phyloP scores from a whole-genome alignment of 2,888 invertebrate genomes.

The Nemoura dubitans region DNA sequence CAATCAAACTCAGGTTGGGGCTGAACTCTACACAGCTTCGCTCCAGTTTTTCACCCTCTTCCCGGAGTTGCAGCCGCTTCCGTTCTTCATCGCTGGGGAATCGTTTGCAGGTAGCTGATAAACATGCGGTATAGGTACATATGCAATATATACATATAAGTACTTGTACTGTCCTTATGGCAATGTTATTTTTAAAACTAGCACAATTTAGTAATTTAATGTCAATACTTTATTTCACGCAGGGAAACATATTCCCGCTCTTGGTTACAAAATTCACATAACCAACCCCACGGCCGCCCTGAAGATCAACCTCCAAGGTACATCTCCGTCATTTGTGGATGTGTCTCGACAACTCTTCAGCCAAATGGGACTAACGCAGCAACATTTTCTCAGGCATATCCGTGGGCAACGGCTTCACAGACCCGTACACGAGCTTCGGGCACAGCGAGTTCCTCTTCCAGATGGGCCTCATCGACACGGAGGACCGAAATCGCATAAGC shows the following conservation, averaged over 20 bases:
- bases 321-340: background rate
- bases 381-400: slow-evolving; percentile 63
- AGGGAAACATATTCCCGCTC: slow-evolving; percentile 65
- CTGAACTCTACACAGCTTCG: slow-evolving; percentile 69
- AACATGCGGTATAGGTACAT: too few species aligned
- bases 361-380: background rate
- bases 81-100: slow-evolving; percentile 73
- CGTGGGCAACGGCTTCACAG: slow-evolving; percentile 68
- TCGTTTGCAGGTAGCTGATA: slow-evolving; percentile 73
- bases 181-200: too few species aligned
- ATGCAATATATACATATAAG: too few species aligned
- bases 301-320: slow-evolving; percentile 48
- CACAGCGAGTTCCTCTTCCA: slow-evolving; percentile 67
- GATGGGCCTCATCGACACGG: slow-evolving; percentile 66
- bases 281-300: slow-evolving; percentile 57
- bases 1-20: slow-evolving; percentile 70
- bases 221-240: slow-evolving; percentile 58
- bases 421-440: slow-evolving; percentile 64
- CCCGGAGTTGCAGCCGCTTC: slow-evolving; percentile 66
- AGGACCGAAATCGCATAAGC: slow-evolving; percentile 62
- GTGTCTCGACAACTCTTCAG: background rate
- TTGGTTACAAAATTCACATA: slow-evolving; percentile 65
- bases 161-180: too few species aligned
- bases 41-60: slow-evolving; percentile 73
- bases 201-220: too few species aligned